A percentile compares a stretch with the other conserved stretches of the same genome.
These are phyloP conservation scores for Ormia ochracea DNA, from an alignment of 2,888 invertebrate species.

Conservation along the genomic window DNA sequence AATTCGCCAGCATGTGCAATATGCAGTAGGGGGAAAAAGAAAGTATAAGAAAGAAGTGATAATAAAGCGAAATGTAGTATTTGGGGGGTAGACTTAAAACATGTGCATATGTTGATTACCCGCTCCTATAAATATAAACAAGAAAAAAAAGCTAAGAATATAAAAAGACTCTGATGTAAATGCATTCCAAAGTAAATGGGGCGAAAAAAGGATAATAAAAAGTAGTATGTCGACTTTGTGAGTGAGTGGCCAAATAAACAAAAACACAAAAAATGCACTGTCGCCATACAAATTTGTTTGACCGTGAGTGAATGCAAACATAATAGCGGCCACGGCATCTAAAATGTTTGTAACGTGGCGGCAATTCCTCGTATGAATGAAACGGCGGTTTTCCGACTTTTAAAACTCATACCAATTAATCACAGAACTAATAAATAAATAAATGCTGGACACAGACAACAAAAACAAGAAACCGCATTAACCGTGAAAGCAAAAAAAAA, in stretches of 20 bases:
- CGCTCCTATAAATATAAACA: constrained; percentile 30
- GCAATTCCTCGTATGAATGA: constrained; percentile 16
- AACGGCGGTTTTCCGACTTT: constrained; percentile 51
- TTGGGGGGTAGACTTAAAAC: constrained; percentile 40
- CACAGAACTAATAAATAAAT: constrained; percentile 45
- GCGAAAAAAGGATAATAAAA: constrained; percentile 51
- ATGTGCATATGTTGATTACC: constrained; percentile 61
- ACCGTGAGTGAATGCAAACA: neutral
- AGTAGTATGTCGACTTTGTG: constrained; percentile 42
- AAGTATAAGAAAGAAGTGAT: constrained; percentile 3
- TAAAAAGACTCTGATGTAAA: neutral
- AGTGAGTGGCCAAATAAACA: constrained; percentile 43
- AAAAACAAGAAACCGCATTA: too few species aligned
- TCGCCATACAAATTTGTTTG: constrained; percentile 4
- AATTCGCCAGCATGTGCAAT: constrained; percentile 48
- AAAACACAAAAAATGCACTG: constrained; percentile 29
- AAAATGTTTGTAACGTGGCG: constrained; percentile 31
- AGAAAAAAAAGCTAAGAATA: constrained; percentile 4
- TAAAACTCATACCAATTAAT: constrained; percentile 64
- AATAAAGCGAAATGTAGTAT: constrained; percentile 52
- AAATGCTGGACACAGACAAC: constrained; percentile 20
- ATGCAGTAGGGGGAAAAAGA: constrained; percentile 19
- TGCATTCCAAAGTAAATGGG: constrained; percentile 19
- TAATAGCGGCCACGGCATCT: constrained; percentile 34
- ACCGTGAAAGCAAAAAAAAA: neutral